Percentiles rank a stretch among this genome's conserved stretches.
phyloP scores from a whole-genome alignment of 2,888 invertebrate genomes.

The Machimus atricapillus region DNA sequence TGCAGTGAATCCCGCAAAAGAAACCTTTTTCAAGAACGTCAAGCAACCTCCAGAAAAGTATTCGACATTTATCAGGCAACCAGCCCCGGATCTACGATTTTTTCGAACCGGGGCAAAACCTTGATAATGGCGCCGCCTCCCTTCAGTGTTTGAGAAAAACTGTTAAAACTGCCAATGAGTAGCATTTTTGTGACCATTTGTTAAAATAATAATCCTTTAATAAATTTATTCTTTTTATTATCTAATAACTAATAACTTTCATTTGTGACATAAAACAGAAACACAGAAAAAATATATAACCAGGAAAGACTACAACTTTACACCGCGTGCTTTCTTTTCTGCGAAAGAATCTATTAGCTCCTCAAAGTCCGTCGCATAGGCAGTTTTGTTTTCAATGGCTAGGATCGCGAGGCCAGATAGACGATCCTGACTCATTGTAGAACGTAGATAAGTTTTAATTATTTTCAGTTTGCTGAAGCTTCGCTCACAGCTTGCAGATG shows the following conservation, averaged over 20 bases:
- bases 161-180: not conserved
- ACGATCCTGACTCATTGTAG: conserved; percentile 9
- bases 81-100: conserved; percentile 6
- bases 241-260: not conserved
- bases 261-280: too few relatives aligned
- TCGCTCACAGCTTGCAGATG: not conserved
- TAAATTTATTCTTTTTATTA: too few relatives aligned
- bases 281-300: not conserved
- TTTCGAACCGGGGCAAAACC: not conserved
- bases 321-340: not conserved
- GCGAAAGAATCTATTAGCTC: conserved; percentile 15
- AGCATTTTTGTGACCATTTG: too few relatives aligned
- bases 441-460: not conserved
- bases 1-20: too few relatives aligned
- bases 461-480: conserved; percentile 14
- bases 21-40: too few relatives aligned
- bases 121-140: not conserved
- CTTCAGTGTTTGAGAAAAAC: not conserved
- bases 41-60: too few relatives aligned
- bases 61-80: too few relatives aligned
- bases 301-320: too few relatives aligned
- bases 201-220: too few relatives aligned
- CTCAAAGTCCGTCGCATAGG: conserved; percentile 1
- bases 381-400: not conserved
- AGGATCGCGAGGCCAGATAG: not conserved